phyloP scores from a whole-genome alignment of 1,140 invertebrate genomes.

The Cotesia vestalis region DNA sequence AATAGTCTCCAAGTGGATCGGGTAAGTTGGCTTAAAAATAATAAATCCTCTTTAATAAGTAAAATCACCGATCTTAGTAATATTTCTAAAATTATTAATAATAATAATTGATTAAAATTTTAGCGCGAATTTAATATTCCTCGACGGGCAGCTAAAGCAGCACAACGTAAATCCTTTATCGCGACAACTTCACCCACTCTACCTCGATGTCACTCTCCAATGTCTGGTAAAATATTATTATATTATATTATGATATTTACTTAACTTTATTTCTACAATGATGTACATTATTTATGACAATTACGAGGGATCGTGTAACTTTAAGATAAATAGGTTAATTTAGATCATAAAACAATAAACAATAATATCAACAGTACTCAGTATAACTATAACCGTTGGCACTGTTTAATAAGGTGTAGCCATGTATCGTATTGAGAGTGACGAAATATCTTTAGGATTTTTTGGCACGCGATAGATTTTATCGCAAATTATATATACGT shows the following conservation, averaged over 20 bases:
- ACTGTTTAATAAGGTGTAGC: slow-evolving; percentile 17
- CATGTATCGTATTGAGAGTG: slow-evolving; percentile 22
- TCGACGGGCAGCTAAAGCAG: slow-evolving; percentile 66
- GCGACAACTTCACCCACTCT: slow-evolving; percentile 77
- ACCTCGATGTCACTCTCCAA: slow-evolving; percentile 82
- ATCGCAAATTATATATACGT: slow-evolving; percentile 39
- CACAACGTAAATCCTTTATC: slow-evolving; percentile 75
- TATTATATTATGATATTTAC: slow-evolving; percentile 24
- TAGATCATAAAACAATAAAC: slow-evolving; percentile 28
- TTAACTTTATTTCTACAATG: not conserved
- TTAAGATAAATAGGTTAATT: slow-evolving; percentile 12
- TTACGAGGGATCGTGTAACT: slow-evolving; percentile 28
- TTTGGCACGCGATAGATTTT: slow-evolving; percentile 36
- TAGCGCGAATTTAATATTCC: slow-evolving; percentile 68
- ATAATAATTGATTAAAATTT: slow-evolving; percentile 47
- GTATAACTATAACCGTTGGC: slow-evolving; percentile 15
- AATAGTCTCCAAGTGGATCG: too few relatives aligned
- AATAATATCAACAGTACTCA: slow-evolving; percentile 4
- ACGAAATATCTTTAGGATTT: slow-evolving; percentile 37
- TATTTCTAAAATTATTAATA: not conserved
- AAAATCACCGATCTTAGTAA: too few relatives aligned
- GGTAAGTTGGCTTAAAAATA: too few relatives aligned
- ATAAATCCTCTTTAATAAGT: too few relatives aligned
- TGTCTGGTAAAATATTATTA: slow-evolving; percentile 66
- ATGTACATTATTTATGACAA: slow-evolving; percentile 19